These are phyloP conservation scores for Poecilus cupreus DNA, from an alignment of 2,888 invertebrate species.

Conservation along the genomic window DNA sequence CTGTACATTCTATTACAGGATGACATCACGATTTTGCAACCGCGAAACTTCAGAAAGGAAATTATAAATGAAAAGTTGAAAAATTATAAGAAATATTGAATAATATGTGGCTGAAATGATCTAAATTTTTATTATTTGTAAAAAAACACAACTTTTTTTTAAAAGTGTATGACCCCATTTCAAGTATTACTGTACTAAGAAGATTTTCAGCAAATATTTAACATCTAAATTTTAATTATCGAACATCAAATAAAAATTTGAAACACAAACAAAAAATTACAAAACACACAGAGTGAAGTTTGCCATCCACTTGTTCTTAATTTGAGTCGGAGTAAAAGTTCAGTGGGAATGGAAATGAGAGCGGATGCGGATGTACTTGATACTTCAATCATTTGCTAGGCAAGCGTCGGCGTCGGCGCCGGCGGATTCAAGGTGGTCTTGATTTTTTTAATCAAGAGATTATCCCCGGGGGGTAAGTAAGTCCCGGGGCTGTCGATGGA, in stretches of 20 bases:
- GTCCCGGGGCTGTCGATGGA: conserved; percentile 3
- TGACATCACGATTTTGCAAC: too few relatives aligned
- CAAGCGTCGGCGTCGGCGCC: background rate
- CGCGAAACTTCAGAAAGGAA: too few relatives aligned
- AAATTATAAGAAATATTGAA: too few relatives aligned
- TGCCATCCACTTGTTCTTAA: background rate
- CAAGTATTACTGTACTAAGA: too few relatives aligned
- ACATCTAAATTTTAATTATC: background rate
- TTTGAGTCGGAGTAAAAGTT: background rate
- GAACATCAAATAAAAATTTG: background rate
- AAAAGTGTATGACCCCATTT: too few relatives aligned
- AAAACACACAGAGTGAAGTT: background rate
- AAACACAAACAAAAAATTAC: background rate
- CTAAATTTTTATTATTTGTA: too few relatives aligned
- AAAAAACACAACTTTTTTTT: too few relatives aligned
- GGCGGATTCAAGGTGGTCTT: background rate
- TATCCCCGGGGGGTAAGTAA: conserved; percentile 36
- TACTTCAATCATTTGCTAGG: background rate
- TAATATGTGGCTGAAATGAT: too few relatives aligned
- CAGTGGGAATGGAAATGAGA: background rate
- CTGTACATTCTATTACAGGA: too few relatives aligned
- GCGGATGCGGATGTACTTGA: background rate
- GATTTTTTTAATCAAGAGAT: conserved; percentile 54
- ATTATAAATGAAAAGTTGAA: too few relatives aligned
- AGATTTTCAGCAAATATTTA: background rate